Percentiles rank a stretch among this genome's conserved stretches.
Evolutionary conservation across 2,113 vertebrate genomes (phyloP).

Genomic region (Entomyzon cyanotis): DNA sequence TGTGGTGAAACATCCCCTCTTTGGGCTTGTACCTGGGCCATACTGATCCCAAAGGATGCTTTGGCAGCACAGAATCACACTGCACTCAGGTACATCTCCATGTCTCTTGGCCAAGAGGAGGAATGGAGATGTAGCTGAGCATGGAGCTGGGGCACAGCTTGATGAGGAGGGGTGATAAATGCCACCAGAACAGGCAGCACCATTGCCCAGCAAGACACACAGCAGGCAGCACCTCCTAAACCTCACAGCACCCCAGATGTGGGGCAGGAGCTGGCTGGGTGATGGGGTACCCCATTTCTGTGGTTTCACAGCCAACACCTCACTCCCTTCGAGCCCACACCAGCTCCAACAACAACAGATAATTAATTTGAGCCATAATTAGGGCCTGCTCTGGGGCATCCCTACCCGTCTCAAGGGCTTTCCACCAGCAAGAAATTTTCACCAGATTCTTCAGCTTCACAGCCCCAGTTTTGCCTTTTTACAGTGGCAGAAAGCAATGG

Average conservation of each 20-base stretch:
- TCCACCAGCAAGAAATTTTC: background rate
- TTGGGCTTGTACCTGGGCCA: accelerated
- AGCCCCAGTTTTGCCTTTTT: background rate
- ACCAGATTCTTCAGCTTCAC: background rate
- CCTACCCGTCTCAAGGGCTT: background rate
- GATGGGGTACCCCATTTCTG: background rate
- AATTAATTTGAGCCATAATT: background rate
- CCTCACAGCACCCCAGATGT: accelerated
- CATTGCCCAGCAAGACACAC: background rate
- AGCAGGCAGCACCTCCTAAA: background rate
- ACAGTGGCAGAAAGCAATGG: background rate
- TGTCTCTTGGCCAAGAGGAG: background rate
- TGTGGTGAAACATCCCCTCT: background rate
- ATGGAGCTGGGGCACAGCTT: background rate
- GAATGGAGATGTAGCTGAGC: background rate
- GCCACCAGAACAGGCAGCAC: background rate
- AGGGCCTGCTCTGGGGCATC: background rate
- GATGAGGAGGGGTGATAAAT: background rate
- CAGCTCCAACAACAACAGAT: background rate
- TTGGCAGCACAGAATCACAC: accelerated
- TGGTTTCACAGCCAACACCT: background rate
- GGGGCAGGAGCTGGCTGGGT: background rate
- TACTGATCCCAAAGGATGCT: background rate
- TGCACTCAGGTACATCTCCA: background rate
- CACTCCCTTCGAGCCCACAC: accelerated